phyloP scores from a whole-genome alignment of 2,113 vertebrate species.

The Larimichthys crocea region DNA sequence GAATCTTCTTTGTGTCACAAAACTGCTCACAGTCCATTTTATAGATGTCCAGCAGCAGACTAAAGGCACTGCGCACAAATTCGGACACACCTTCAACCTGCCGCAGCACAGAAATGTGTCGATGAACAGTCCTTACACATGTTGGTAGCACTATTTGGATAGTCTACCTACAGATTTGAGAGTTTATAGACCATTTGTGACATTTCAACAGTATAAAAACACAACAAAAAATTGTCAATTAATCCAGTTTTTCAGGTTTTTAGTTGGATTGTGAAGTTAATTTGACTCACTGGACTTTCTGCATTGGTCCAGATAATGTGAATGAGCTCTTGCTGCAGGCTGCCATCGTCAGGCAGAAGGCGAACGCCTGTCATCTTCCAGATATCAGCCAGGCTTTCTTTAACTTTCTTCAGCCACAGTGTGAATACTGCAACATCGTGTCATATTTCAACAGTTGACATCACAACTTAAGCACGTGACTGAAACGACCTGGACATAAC shows the following conservation, averaged over 20 bases:
- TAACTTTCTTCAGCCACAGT: conserved; percentile 88
- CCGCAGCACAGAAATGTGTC: background rate
- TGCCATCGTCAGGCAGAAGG: conserved; percentile 71
- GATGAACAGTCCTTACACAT: background rate
- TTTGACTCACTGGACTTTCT: conserved; percentile 87
- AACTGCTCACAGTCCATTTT: conserved; percentile 84
- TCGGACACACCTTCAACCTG: conserved; percentile 90
- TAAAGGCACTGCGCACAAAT: conserved; percentile 83
- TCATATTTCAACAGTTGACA: conserved; percentile 4
- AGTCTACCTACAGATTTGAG: no score
- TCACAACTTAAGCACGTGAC: background rate
- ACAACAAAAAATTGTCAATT: no score
- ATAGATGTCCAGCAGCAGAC: conserved; percentile 86
- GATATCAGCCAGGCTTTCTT: conserved; percentile 79
- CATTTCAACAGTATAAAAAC: no score
- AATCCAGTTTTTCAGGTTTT: background rate
- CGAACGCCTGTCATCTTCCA: conserved; percentile 71
- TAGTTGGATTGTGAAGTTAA: background rate
- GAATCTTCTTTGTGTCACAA: conserved; percentile 72
- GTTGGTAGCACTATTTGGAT: no score
- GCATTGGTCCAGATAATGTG: conserved; percentile 88
- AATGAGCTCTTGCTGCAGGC: conserved; percentile 76
- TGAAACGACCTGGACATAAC: background rate
- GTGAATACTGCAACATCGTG: conserved; percentile 82
- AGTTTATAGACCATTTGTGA: no score